These are phyloP conservation scores for Artemia sp. DNA, from an alignment of 2,888 invertebrate species.

Conservation along the genomic window DNA sequence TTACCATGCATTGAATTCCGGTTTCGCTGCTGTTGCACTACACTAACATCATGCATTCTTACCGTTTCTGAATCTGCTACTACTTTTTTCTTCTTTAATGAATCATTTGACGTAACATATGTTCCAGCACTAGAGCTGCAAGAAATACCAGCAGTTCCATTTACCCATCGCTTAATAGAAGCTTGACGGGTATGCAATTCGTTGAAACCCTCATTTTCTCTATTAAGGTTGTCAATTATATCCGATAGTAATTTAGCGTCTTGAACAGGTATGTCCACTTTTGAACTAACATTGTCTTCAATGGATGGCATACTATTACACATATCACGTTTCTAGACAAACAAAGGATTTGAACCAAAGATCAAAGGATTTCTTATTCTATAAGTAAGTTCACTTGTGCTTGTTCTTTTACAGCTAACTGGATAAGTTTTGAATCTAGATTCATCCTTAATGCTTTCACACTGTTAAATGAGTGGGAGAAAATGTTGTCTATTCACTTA, in stretches of 20 bases:
- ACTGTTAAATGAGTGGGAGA: too few species aligned
- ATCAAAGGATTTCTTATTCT: too few species aligned
- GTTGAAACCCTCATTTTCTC: not conserved
- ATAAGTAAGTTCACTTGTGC: too few species aligned
- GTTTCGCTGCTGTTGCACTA: too few species aligned
- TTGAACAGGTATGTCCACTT: not conserved
- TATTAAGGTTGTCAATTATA: not conserved
- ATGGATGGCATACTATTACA: conserved; percentile 14
- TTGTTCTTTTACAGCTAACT: too few species aligned
- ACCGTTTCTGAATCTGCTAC: conserved; percentile 7
- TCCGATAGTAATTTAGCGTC: conserved; percentile 1
- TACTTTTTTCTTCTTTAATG: not conserved
- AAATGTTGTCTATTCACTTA: too few species aligned
- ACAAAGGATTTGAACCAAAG: too few species aligned
- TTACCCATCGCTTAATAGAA: conserved; percentile 3
- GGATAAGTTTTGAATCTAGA: too few species aligned
- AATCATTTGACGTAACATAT: not conserved
- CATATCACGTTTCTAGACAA: not conserved
- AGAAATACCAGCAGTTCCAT: conserved; percentile 7
- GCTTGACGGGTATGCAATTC: not conserved
- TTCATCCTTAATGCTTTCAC: too few species aligned
- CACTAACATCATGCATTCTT: not conserved
- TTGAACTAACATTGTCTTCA: conserved; percentile 4
- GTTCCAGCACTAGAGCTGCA: not conserved
- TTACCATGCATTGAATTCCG: too few species aligned